phyloP scores from a whole-genome alignment of 1,140 invertebrate genomes.

The Hypsibius dujardini region DNA sequence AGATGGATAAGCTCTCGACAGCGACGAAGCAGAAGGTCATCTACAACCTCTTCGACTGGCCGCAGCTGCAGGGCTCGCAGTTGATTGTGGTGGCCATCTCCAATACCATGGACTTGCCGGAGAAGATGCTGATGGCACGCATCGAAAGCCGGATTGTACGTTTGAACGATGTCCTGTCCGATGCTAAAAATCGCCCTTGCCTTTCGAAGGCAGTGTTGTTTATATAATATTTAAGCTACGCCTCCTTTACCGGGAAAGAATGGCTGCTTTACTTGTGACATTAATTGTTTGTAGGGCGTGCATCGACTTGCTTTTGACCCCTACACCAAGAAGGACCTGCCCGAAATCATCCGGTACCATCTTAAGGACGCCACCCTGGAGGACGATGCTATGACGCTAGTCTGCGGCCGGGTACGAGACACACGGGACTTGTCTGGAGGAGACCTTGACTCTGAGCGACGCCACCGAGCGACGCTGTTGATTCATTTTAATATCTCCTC shows the following conservation, averaged over 20 bases:
- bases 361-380: slow-evolving; percentile 44
- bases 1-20: slow-evolving; percentile 68
- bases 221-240: neutral
- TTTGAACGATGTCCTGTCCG: slow-evolving; percentile 20
- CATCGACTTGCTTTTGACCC: slow-evolving; percentile 82
- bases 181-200: slow-evolving; percentile 17
- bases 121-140: slow-evolving; percentile 55
- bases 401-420: slow-evolving; percentile 49
- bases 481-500: neutral
- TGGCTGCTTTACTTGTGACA: neutral
- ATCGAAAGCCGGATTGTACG: slow-evolving; percentile 45
- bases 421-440: neutral
- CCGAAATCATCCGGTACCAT: slow-evolving; percentile 44
- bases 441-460: neutral
- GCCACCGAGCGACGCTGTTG: slow-evolving; percentile 14
- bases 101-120: slow-evolving; percentile 96
- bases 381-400: slow-evolving; percentile 67
- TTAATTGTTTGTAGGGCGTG: slow-evolving; percentile 45
- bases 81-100: slow-evolving; percentile 85
- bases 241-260: neutral
- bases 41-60: slow-evolving; percentile 94
- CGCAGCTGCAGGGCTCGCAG: slow-evolving; percentile 51
- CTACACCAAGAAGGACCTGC: slow-evolving; percentile 71
- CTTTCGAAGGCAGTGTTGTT: too few species aligned
- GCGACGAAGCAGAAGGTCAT: slow-evolving; percentile 83